A percentile compares a stretch with the other conserved stretches of the same genome.
phyloP scores from a whole-genome alignment of 2,888 invertebrate genomes.

The Boloria euphrosyne region DNA sequence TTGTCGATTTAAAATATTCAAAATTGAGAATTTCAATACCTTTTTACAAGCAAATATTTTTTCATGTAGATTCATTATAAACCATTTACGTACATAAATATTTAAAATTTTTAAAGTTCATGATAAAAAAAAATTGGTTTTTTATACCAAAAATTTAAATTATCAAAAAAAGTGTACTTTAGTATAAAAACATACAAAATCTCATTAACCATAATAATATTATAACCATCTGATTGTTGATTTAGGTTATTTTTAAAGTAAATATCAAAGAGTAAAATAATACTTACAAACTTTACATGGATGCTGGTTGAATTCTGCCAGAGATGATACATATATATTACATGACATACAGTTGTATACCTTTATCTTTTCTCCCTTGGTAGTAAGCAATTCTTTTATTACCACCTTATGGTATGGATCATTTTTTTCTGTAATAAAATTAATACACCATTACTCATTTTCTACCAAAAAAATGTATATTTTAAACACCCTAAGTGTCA shows the following conservation, averaged over 20 bases:
- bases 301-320: slow-evolving; percentile 61
- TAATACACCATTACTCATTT: not conserved
- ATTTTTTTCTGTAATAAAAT: slow-evolving; percentile 50
- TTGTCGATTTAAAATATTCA: not conserved
- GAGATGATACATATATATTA: slow-evolving; percentile 54
- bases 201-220: too few relatives aligned
- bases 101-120: too few relatives aligned
- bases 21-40: not conserved
- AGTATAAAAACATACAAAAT: too few relatives aligned
- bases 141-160: too few relatives aligned
- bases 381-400: slow-evolving; percentile 56
- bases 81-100: too few relatives aligned
- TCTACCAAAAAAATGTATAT: not conserved
- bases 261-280: not conserved
- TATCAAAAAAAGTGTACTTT: too few relatives aligned
- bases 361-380: slow-evolving; percentile 53
- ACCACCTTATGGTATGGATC: slow-evolving; percentile 65
- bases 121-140: too few relatives aligned
- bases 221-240: too few relatives aligned
- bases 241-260: too few relatives aligned
- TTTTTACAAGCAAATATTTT: too few relatives aligned
- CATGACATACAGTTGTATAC: slow-evolving; percentile 67
- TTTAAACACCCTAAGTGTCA: not conserved
- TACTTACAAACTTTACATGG: slow-evolving; percentile 68
- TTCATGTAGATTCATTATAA: too few relatives aligned